Evolutionary conservation across 2,113 vertebrate genomes (phyloP).

Genomic region (Chionis minor): DNA sequence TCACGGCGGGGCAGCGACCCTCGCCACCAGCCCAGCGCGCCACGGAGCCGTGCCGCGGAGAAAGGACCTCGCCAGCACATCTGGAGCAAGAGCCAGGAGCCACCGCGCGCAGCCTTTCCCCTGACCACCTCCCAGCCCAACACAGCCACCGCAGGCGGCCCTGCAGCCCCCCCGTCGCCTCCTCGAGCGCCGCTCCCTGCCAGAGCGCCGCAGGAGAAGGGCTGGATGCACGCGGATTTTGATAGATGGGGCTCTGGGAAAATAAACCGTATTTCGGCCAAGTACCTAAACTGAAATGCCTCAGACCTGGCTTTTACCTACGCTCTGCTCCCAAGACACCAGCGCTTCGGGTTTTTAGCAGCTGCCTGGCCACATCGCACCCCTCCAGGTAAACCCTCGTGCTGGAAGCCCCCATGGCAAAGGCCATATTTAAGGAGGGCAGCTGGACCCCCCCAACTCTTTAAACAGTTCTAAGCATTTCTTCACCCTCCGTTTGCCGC

Average conservation of each 20-base stretch:
- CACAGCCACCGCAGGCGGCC: not conserved
- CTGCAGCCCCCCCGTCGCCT: not conserved
- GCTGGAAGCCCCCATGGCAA: not conserved
- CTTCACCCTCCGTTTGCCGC: accelerated
- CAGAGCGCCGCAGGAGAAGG: not conserved
- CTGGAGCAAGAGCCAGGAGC: not conserved
- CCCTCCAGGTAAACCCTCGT: not conserved
- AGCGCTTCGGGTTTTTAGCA: accelerated
- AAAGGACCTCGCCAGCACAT: too few relatives aligned
- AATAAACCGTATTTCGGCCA: not conserved
- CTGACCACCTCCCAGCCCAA: accelerated
- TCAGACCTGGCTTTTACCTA: not conserved
- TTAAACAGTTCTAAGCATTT: too few relatives aligned
- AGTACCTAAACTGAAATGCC: not conserved
- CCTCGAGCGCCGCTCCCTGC: not conserved
- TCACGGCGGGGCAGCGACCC: not conserved
- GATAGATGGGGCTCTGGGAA: accelerated
- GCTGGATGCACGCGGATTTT: not conserved
- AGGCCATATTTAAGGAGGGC: not conserved
- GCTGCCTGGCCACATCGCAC: not conserved
- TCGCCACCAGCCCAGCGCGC: not conserved
- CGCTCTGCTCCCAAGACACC: not conserved
- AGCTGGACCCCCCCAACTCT: not conserved
- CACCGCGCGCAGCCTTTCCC: not conserved
- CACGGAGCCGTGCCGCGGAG: too few relatives aligned